phyloP scores from a whole-genome alignment of 2,888 invertebrate species.

The Panzeria rudis region DNA sequence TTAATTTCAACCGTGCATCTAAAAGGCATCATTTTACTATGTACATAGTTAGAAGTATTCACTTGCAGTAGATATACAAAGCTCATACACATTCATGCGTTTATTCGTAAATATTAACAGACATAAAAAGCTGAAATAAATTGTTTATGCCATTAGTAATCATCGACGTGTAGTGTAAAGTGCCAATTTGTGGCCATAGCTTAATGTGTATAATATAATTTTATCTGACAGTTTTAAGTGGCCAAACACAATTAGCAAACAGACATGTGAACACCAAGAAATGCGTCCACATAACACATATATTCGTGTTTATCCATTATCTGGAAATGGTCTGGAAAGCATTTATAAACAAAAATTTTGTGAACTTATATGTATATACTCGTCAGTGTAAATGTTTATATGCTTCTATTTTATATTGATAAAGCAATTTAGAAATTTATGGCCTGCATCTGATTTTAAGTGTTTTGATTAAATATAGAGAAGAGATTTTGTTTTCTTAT shows the following conservation, averaged over 20 bases:
- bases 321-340: background rate
- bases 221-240: slow-evolving; percentile 45
- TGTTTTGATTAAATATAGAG: background rate
- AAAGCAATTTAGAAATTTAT: slow-evolving; percentile 13
- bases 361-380: background rate
- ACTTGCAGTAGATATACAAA: slow-evolving; percentile 2
- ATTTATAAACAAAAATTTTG: background rate
- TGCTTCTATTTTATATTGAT: background rate
- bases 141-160: slow-evolving; percentile 53
- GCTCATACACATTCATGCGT: background rate
- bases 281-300: background rate
- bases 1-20: background rate
- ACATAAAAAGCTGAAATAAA: background rate
- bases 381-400: background rate
- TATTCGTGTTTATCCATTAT: background rate
- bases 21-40: background rate
- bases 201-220: slow-evolving; percentile 50
- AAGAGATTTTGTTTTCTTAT: background rate
- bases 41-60: background rate
- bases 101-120: background rate
- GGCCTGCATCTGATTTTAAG: background rate
- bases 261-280: background rate
- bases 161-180: slow-evolving; percentile 36
- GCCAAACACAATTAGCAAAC: slow-evolving; percentile 33
- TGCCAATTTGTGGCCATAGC: slow-evolving; percentile 61